These are phyloP conservation scores for Gallinago stenura DNA, from an alignment of 2,797 vertebrate species.

Conservation along the genomic window DNA sequence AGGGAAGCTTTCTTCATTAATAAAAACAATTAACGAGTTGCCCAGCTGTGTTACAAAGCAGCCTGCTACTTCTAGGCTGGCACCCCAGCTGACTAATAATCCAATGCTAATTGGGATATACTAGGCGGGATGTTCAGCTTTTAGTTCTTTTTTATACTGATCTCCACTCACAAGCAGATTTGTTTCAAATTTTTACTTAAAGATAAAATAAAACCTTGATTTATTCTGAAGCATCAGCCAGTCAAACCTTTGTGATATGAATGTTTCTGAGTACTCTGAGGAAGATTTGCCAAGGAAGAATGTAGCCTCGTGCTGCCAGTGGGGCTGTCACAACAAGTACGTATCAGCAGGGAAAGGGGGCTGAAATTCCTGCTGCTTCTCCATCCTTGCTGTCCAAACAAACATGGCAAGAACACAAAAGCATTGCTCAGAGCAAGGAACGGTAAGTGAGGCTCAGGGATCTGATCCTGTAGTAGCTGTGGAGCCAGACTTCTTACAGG, in stretches of 20 bases:
- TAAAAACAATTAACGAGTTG: slow-evolving; percentile 72
- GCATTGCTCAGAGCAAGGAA: neutral
- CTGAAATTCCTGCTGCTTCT: neutral
- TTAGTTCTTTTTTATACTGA: slow-evolving; percentile 30
- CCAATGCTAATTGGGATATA: slow-evolving; percentile 31
- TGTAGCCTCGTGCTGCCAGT: neutral
- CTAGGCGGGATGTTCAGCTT: neutral
- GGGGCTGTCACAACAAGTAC: neutral
- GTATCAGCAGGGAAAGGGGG: neutral
- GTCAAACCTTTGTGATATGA: neutral
- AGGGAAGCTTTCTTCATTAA: slow-evolving; percentile 73
- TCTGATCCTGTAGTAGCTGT: neutral
- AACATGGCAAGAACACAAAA: neutral
- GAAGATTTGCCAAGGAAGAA: neutral
- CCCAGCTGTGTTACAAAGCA: slow-evolving; percentile 58
- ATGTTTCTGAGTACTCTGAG: neutral
- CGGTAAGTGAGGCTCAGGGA: neutral
- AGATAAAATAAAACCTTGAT: neutral
- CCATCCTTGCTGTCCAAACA: neutral
- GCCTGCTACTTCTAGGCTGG: neutral
- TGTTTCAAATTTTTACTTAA: neutral
- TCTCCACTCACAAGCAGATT: neutral
- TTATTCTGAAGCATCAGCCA: neutral
- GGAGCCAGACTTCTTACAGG: neutral
- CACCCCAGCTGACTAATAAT: slow-evolving; percentile 19